Conservation (phyloP, 2,113 vertebrate genomes). For the Amazona guildingii region DNA sequence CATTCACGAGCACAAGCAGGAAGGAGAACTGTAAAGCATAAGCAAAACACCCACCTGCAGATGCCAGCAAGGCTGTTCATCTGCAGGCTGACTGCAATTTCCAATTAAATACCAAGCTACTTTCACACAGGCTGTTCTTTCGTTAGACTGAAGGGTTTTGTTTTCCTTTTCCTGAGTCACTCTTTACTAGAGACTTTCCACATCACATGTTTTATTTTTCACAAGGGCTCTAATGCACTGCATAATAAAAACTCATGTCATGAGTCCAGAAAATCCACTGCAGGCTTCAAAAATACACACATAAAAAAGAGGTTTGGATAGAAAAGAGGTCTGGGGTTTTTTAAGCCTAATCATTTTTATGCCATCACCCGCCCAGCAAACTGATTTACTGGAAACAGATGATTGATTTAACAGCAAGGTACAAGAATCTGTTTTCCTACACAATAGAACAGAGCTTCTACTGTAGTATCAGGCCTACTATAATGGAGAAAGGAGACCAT, state of each 20-base stretch:
- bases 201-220: conserved; percentile 56
- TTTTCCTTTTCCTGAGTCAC: conserved; percentile 45
- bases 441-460: not conserved
- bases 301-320: not conserved
- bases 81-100: conserved; percentile 43
- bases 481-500: not conserved
- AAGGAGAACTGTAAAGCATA: conserved; percentile 40
- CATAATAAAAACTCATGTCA: conserved; percentile 9
- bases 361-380: not conserved
- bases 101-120: conserved; percentile 51
- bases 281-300: not conserved
- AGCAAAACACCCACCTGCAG: conserved; percentile 60
- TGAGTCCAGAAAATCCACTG: conserved; percentile 23
- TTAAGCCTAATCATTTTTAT: not conserved
- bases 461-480: not conserved
- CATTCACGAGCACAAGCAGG: conserved; percentile 17
- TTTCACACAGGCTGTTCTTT: conserved; percentile 47
- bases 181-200: conserved; percentile 43
- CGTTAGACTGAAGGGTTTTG: conserved; percentile 47
- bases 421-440: not conserved
- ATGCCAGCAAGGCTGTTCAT: conserved; percentile 51
- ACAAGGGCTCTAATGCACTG: not conserved
- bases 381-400: not conserved
- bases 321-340: not conserved
- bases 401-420: not conserved